Conservation (phyloP, 2,113 vertebrate species). For the Labrus mixtus region DNA sequence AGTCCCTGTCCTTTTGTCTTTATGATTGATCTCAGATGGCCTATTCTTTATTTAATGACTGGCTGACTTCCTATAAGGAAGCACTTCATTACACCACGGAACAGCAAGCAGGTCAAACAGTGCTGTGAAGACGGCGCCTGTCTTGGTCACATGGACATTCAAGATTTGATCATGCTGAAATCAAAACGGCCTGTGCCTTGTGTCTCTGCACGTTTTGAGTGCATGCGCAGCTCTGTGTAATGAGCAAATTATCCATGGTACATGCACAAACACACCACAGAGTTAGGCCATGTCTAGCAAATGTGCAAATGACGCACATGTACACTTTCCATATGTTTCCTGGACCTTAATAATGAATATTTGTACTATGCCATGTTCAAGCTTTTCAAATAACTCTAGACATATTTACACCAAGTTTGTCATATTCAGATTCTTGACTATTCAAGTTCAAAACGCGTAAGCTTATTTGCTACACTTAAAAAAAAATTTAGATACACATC, state of each 20-base stretch:
- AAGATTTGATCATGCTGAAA: conserved; percentile 64
- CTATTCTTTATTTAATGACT: conserved; percentile 68
- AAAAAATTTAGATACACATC: too few relatives aligned
- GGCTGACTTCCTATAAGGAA: conserved; percentile 74
- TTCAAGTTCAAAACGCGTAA: neutral
- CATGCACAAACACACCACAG: conserved; percentile 34
- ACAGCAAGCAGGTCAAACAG: conserved; percentile 59
- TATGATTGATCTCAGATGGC: conserved; percentile 58
- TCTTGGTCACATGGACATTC: conserved; percentile 35
- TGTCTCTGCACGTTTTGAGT: conserved; percentile 38
- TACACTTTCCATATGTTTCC: conserved; percentile 15
- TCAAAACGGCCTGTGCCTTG: conserved; percentile 39
- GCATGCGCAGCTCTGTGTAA: conserved; percentile 21
- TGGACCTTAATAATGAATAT: conserved; percentile 9
- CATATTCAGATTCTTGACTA: neutral
- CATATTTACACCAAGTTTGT: neutral
- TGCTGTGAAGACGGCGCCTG: conserved; percentile 17
- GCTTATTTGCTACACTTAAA: too few relatives aligned
- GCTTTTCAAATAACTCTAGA: neutral
- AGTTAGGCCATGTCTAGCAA: neutral
- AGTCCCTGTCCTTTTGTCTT: conserved; percentile 34
- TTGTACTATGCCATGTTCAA: neutral
- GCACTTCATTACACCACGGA: conserved; percentile 75
- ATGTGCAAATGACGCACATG: conserved; percentile 53
- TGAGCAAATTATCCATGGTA: conserved; percentile 28